Percentiles rank a stretch among this genome's conserved stretches.
phyloP scores from a whole-genome alignment of 2,797 vertebrate species.

The Chaetophractus vellerosus region DNA sequence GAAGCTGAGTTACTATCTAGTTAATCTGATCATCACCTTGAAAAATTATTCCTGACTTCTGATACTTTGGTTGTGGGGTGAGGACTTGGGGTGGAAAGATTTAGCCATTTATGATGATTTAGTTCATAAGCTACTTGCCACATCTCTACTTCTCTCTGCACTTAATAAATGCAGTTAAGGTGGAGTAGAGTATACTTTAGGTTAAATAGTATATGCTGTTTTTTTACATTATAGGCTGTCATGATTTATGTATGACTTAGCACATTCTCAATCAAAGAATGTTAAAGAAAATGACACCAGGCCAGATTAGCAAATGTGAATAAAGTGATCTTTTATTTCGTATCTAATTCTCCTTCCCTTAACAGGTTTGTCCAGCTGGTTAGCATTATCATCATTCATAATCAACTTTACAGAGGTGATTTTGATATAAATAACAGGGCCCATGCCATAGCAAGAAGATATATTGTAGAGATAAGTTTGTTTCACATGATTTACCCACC shows the following conservation, averaged over 20 bases:
- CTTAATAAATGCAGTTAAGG: slow-evolving; percentile 16
- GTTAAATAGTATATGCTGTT: slow-evolving; percentile 15
- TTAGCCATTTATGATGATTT: too few relatives aligned
- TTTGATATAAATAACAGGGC: slow-evolving; percentile 36
- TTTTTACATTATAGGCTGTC: slow-evolving; percentile 16
- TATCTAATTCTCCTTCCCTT: slow-evolving; percentile 17
- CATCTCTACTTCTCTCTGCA: slow-evolving; percentile 12
- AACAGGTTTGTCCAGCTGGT: slow-evolving; percentile 35
- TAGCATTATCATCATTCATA: slow-evolving; percentile 61
- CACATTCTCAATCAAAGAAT: slow-evolving; percentile 6
- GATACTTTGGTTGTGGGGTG: not conserved
- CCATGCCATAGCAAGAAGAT: not conserved
- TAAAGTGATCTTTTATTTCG: slow-evolving; percentile 55
- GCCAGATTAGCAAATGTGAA: slow-evolving; percentile 14
- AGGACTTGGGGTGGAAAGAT: not conserved
- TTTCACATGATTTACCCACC: slow-evolving; percentile 30
- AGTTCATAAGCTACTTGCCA: slow-evolving; percentile 47
- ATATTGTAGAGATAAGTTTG: not conserved
- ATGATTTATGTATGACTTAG: slow-evolving; percentile 16
- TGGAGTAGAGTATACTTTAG: not conserved
- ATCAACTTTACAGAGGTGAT: slow-evolving; percentile 59
- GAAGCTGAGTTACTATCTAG: slow-evolving; percentile 18
- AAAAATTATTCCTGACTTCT: slow-evolving; percentile 49
- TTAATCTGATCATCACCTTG: slow-evolving; percentile 31
- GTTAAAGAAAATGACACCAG: slow-evolving; percentile 50